A percentile compares a stretch with the other conserved stretches of the same genome.
These are phyloP conservation scores for Daktulosphaira vitifoliae DNA, from an alignment of 1,140 invertebrate species.

Conservation along the genomic window DNA sequence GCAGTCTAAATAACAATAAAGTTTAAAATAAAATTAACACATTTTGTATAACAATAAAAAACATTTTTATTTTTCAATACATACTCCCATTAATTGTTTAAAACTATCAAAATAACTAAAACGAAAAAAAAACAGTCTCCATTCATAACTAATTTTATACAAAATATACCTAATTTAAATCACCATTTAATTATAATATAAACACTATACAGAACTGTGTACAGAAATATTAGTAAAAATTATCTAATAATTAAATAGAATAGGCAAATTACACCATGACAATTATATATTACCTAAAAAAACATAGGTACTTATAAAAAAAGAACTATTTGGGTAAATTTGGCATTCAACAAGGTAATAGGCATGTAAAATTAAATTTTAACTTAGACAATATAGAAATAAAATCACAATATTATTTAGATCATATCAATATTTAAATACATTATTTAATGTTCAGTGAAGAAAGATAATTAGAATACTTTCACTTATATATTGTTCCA, in stretches of 20 bases:
- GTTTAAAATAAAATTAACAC: too few relatives aligned
- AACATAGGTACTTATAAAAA: too few relatives aligned
- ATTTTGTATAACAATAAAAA: too few relatives aligned
- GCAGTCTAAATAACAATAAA: too few relatives aligned
- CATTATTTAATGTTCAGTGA: conserved; percentile 6
- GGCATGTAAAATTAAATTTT: not conserved
- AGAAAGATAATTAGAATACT: conserved; percentile 27
- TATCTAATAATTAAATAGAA: conserved; percentile 1
- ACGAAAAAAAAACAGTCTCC: conserved; percentile 33
- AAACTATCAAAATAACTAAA: conserved; percentile 22
- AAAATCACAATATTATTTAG: conserved; percentile 8
- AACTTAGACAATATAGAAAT: not conserved
- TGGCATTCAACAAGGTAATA: conserved; percentile 20
- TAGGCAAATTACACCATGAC: conserved; percentile 2
- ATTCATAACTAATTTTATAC: conserved; percentile 33
- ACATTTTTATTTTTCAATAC: not conserved
- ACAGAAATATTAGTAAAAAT: conserved; percentile 15
- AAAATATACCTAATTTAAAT: conserved; percentile 29
- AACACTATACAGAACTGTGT: conserved; percentile 21
- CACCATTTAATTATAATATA: conserved; percentile 19
- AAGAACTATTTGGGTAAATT: conserved; percentile 3
- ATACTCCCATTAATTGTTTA: conserved; percentile 19
- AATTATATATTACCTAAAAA: conserved; percentile 10
- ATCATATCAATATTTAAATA: not conserved
- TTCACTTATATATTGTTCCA: conserved; percentile 7